phyloP scores from a whole-genome alignment of 2,888 invertebrate species.

The Strigamia transsilvanica region DNA sequence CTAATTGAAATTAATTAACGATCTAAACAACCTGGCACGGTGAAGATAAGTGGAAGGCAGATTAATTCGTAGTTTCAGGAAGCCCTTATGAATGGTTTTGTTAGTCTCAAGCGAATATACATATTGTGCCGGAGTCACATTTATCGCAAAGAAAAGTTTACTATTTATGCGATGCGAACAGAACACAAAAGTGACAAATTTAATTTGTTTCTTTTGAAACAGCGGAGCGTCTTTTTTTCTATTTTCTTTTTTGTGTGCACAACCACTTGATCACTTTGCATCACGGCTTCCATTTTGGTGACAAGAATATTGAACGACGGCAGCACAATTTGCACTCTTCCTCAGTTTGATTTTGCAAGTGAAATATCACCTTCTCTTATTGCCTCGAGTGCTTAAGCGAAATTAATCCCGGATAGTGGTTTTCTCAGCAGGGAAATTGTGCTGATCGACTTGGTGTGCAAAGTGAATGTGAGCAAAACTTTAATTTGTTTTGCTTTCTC shows the following conservation, averaged over 20 bases:
- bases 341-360: conserved; percentile 38
- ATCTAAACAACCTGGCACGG: conserved; percentile 53
- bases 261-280: neutral
- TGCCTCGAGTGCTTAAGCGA: conserved; percentile 49
- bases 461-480: conserved; percentile 42
- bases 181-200: conserved; percentile 37
- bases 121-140: conserved; percentile 4
- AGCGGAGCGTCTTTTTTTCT: neutral
- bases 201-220: conserved; percentile 5
- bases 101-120: conserved; percentile 2
- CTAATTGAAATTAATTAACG: conserved; percentile 55
- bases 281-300: neutral
- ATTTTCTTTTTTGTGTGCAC: neutral
- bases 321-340: conserved; percentile 8
- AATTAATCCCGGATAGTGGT: conserved; percentile 45
- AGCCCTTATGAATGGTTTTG: conserved; percentile 34
- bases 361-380: conserved; percentile 45
- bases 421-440: conserved; percentile 47
- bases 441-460: conserved; percentile 23
- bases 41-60: conserved; percentile 54
- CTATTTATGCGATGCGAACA: conserved; percentile 24
- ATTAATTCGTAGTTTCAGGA: conserved; percentile 52
- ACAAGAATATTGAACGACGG: conserved; percentile 33
- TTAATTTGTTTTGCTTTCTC: conserved; percentile 39
- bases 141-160: conserved; percentile 33